phyloP scores from a whole-genome alignment of 2,888 invertebrate species.

The Drosophila acutilabella region DNA sequence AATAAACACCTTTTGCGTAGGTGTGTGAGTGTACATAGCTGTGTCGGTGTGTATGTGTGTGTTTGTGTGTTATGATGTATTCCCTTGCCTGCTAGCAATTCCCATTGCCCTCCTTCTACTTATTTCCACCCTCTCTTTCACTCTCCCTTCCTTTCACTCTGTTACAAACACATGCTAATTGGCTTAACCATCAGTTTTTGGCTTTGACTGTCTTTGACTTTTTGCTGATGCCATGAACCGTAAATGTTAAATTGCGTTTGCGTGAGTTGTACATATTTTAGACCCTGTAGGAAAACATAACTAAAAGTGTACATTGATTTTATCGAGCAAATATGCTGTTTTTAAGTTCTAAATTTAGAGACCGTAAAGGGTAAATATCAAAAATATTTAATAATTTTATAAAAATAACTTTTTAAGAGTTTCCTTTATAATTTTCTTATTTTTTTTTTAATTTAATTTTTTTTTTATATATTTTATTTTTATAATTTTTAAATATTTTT shows the following conservation, averaged over 20 bases:
- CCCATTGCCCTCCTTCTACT: background rate
- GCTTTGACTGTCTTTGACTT: constrained; percentile 19
- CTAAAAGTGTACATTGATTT: background rate
- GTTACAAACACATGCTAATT: constrained; percentile 65
- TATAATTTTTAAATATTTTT: no score
- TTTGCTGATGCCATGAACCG: constrained; percentile 58
- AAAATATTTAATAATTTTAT: no score
- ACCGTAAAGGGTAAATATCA: no score
- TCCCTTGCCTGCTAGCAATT: constrained; percentile 1
- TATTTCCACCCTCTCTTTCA: background rate
- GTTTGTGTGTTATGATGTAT: constrained; percentile 29
- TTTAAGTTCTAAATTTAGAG: no score
- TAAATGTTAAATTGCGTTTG: constrained; percentile 76
- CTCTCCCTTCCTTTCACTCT: background rate
- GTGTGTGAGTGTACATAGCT: constrained; percentile 8
- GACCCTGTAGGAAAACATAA: background rate
- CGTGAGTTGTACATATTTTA: constrained; percentile 54
- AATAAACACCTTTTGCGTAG: constrained; percentile 52
- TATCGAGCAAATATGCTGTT: no score
- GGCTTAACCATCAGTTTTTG: constrained; percentile 67
- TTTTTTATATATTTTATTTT: no score
- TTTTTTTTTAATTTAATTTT: no score
- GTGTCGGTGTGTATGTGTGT: constrained; percentile 17
- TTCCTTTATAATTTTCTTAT: no score
- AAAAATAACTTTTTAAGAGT: no score